Evolutionary conservation across 2,113 vertebrate genomes (phyloP).

Genomic region (Gymnogyps californianus): DNA sequence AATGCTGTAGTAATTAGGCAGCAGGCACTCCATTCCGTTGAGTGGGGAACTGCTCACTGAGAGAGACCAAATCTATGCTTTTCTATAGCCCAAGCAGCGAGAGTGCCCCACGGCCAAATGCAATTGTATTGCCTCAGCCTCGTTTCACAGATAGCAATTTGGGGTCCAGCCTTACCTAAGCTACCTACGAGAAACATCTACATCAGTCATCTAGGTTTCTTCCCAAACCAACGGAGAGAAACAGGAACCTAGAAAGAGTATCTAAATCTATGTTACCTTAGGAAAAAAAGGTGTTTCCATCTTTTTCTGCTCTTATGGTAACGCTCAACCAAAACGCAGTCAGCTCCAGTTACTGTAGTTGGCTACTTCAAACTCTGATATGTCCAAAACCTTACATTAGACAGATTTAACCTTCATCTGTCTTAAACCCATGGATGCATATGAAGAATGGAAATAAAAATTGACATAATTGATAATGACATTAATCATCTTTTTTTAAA

Average conservation of each 20-base stretch:
- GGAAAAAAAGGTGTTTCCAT: neutral
- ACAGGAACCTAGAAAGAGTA: neutral
- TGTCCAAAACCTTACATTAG: neutral
- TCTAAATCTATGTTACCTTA: neutral
- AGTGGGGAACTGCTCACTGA: neutral
- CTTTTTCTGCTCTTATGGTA: neutral
- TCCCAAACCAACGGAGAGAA: neutral
- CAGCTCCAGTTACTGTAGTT: neutral
- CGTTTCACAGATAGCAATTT: rapidly evolving
- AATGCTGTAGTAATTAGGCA: neutral
- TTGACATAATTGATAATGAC: neutral
- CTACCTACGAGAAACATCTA: neutral
- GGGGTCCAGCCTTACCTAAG: neutral
- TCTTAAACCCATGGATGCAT: neutral
- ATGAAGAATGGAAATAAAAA: neutral
- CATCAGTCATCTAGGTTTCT: neutral
- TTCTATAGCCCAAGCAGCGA: neutral
- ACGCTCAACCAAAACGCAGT: neutral
- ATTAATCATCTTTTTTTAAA: neutral
- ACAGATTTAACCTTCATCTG: neutral
- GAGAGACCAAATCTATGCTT: too few relatives aligned
- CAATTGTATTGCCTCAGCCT: neutral
- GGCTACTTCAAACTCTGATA: neutral
- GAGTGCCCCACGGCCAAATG: neutral
- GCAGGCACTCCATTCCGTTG: neutral